Evolutionary conservation across 2,113 vertebrate species (phyloP), one percentile per base, ranked within the genome.

Genomic region (Mesembrinibis cayennensis): DNA sequence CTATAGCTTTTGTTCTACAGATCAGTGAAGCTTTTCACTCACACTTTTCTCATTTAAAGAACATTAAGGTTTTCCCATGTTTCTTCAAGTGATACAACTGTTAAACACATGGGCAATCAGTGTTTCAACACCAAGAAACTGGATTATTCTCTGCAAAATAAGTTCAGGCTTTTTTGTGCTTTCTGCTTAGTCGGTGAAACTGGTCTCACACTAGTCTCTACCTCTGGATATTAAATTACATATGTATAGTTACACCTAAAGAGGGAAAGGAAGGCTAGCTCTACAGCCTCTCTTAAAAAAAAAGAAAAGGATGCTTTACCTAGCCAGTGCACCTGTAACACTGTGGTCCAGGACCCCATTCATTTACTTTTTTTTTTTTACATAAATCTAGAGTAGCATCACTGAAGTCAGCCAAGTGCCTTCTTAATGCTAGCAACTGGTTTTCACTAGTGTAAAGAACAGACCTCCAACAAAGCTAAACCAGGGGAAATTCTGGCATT

Each of bases 161-260:
- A 69, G 1, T 63, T 38, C 21, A 29, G 22, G n/a, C 4, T 52
- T 81, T 52, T 62, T 70, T 30, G 76, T 84, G 59, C 44, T 63
- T 88, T 91, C 63, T 85, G 62, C 34, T 44, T 23, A 18, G 32
- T 42, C 63, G 89, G 47, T n/a, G 38, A 66, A 81, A 74, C 44
- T 32, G n/a, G 30, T 93, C 47, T 82, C 27, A 47, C 16, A 12
- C 22, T 11, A 13, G 30, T 29, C 9, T 89, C n/a, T 56, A 3
- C 25, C 76, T 82, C 78, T 93, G 45, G 53, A 15, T 62, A 65
- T 23, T 9, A 45, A 1, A 76, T 76, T 58, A 79, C 2, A 3
- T 10, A 42, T 0, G 0, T 34, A 32, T 2, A 82, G 58, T 69
- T 69, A 70, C 1, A 1, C 4, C 44, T 80, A 32, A 81, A 80